Percentiles rank a stretch among this genome's conserved stretches.
These are phyloP conservation scores for Parotocinclus haroldoi DNA, from an alignment of 2,797 vertebrate species.

Conservation along the genomic window DNA sequence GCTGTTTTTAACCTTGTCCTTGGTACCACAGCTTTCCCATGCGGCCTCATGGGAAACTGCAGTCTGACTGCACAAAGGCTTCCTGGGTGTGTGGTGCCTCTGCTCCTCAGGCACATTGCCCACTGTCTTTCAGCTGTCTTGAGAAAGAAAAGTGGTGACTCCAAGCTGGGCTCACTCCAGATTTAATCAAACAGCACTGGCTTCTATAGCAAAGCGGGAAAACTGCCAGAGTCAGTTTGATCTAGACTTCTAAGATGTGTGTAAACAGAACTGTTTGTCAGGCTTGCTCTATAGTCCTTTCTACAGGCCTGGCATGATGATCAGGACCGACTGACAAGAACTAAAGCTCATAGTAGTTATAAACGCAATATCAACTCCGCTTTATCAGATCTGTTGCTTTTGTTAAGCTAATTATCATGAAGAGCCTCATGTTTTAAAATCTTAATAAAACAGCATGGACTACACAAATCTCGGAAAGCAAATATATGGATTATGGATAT, in stretches of 20 bases:
- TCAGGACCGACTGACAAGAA: constrained; percentile 47
- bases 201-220: constrained; percentile 52
- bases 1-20: constrained; percentile 47
- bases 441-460: background rate
- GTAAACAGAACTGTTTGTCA: constrained; percentile 60
- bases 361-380: constrained; percentile 45
- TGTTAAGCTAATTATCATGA: constrained; percentile 40
- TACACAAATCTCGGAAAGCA: too few species aligned
- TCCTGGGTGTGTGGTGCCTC: constrained; percentile 47
- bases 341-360: constrained; percentile 49
- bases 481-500: too few species aligned
- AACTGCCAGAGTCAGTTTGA: constrained; percentile 49
- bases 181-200: constrained; percentile 50
- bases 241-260: constrained; percentile 54
- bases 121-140: constrained; percentile 43
- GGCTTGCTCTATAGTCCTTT: constrained; percentile 40
- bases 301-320: constrained; percentile 49
- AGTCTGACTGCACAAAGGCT: constrained; percentile 45
- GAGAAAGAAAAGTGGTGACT: constrained; percentile 22
- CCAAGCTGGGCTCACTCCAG: constrained; percentile 44
- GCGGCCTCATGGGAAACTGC: constrained; percentile 49
- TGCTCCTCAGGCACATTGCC: constrained; percentile 35
- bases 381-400: constrained; percentile 52
- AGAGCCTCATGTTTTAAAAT: background rate
- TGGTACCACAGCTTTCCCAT: constrained; percentile 48